phyloP scores from a whole-genome alignment of 2,888 invertebrate genomes.

The Tiliacea citrago region DNA sequence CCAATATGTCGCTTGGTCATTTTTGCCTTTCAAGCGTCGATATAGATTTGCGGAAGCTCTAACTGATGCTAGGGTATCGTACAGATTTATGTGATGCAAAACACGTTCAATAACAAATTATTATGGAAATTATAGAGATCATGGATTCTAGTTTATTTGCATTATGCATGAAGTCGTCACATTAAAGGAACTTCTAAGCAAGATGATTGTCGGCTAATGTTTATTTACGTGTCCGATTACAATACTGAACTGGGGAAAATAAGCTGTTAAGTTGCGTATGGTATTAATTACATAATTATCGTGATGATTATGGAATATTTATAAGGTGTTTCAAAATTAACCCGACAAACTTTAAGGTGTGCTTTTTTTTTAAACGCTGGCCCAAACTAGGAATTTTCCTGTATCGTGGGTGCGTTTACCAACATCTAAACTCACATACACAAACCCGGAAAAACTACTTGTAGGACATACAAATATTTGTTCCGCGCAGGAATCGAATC shows the following conservation, averaged over 20 bases:
- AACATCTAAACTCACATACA: too few species aligned
- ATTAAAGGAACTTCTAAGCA: slow-evolving; percentile 59
- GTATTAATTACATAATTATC: too few species aligned
- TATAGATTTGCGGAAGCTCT: slow-evolving; percentile 60
- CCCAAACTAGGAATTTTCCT: too few species aligned
- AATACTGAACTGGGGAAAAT: slow-evolving; percentile 13
- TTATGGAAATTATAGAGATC: slow-evolving; percentile 69
- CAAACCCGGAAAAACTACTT: too few species aligned
- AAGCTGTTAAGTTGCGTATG: not conserved
- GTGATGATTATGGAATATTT: not conserved
- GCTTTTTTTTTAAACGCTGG: too few species aligned
- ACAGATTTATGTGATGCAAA: slow-evolving; percentile 56
- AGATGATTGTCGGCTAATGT: slow-evolving; percentile 25
- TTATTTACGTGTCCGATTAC: slow-evolving; percentile 30
- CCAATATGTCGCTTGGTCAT: too few species aligned
- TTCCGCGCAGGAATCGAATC: too few species aligned
- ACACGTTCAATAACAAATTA: slow-evolving; percentile 62
- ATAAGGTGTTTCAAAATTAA: too few species aligned
- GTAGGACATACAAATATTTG: too few species aligned
- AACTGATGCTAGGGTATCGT: slow-evolving; percentile 47
- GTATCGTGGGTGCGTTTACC: too few species aligned
- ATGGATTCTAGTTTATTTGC: slow-evolving; percentile 65
- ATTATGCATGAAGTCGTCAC: slow-evolving; percentile 74
- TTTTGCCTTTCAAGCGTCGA: too few species aligned
- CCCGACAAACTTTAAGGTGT: too few species aligned